These are phyloP conservation scores for Ammodytes dubius DNA, from an alignment of 2,113 vertebrate genomes.

Conservation along the genomic window DNA sequence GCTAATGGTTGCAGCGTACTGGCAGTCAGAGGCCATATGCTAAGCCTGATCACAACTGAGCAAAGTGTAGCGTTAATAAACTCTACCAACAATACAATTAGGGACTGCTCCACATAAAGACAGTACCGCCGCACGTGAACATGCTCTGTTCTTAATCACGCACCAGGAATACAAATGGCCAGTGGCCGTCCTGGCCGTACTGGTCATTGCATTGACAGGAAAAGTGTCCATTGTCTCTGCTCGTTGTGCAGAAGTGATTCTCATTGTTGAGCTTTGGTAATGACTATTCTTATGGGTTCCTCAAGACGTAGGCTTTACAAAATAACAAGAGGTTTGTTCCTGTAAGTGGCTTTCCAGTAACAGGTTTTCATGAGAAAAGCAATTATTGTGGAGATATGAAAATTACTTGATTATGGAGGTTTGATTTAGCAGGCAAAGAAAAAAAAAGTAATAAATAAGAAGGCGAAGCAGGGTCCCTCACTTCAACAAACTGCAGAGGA, in stretches of 20 bases:
- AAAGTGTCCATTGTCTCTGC: constrained; percentile 18
- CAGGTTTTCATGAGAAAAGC: constrained; percentile 28
- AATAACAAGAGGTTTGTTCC: neutral
- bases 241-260: constrained; percentile 35
- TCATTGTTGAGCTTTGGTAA: constrained; percentile 27
- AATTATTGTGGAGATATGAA: constrained; percentile 21
- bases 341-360: neutral
- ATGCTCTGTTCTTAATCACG: constrained; percentile 30
- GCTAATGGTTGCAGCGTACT: constrained; percentile 70
- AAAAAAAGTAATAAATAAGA: neutral
- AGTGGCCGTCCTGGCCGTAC: too few relatives aligned
- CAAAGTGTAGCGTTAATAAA: constrained; percentile 68
- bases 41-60: constrained; percentile 70
- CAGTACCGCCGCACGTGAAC: constrained; percentile 22
- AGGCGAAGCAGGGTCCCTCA: constrained; percentile 17
- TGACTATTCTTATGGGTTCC: constrained; percentile 4
- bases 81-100: constrained; percentile 68
- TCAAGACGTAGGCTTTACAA: neutral
- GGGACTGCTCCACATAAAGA: constrained; percentile 37
- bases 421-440: constrained; percentile 28
- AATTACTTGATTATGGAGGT: constrained; percentile 42
- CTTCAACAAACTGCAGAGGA: constrained; percentile 59
- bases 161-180: constrained; percentile 26
- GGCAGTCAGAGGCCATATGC: constrained; percentile 78
- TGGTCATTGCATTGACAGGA: neutral